phyloP scores from a whole-genome alignment of 2,888 invertebrate species.

The Rhamnusium bicolor region DNA sequence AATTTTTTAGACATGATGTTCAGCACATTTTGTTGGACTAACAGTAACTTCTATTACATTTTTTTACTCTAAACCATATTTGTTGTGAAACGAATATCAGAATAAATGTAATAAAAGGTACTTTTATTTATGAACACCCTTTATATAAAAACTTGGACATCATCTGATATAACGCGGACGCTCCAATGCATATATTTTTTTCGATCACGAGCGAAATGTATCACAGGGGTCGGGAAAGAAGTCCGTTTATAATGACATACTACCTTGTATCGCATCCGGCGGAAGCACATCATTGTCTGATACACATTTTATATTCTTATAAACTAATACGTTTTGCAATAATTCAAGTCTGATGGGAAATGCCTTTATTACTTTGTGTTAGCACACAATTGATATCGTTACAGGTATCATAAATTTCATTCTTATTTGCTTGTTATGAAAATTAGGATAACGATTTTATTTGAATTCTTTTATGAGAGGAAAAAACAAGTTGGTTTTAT shows the following conservation, averaged over 20 bases:
- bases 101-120: no score
- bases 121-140: no score
- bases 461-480: not conserved
- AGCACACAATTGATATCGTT: not conserved
- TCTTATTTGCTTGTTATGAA: conserved; percentile 1
- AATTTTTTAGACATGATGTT: no score
- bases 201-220: conserved; percentile 18
- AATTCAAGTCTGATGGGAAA: conserved; percentile 4
- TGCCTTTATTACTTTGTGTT: not conserved
- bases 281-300: conserved; percentile 42
- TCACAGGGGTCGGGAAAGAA: conserved; percentile 37
- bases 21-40: no score
- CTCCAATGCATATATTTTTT: conserved; percentile 2
- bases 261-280: conserved; percentile 34
- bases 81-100: no score
- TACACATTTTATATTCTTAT: conserved; percentile 40
- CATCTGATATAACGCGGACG: conserved; percentile 2
- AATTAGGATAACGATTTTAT: not conserved
- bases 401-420: not conserved
- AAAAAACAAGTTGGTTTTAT: not conserved
- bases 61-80: no score
- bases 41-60: no score
- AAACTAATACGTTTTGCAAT: conserved; percentile 31
- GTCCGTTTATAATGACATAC: conserved; percentile 40
- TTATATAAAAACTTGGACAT: not conserved